Base-by-base conservation (phyloP, 2,888 invertebrate species). In the Blera fallax region DNA sequence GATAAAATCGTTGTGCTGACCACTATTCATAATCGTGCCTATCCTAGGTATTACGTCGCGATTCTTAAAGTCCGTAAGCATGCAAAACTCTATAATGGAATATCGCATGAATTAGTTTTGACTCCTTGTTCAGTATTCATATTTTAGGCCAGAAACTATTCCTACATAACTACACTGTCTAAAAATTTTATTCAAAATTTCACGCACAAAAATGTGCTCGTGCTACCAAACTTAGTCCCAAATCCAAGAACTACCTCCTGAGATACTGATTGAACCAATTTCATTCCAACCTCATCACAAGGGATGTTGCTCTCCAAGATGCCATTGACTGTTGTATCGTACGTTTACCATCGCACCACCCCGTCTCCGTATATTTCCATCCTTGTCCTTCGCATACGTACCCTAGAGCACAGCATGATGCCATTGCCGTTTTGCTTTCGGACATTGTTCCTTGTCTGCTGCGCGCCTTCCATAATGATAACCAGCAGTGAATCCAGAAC, bases 261-360 rank as follows among this genome's bases (percentile, higher is more conserved):
- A 52, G 16, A 16, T 69, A 21, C 62, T 74, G 40, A 79, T 73
- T 73, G 56, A 79, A 83, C 62, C 69, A 79, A 79, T 74, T 74
- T 69, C 56, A 83, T 74, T 48, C n/a, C 56, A 79, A 56, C 62
- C 62, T 79, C 69, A 79, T 69, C 54, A 58, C 74, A 69, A 50
- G 62, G 82, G 83, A 79, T 84, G 73, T 74, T 79, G 73, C 73
- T 79, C 73, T 70, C 79, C 79, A 29, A 79, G 69, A 79, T 74
- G 74, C 83, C 79, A 74, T 74, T 84, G 79, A 79, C 79, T 69
- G 78, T 65, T 54, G 32, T 52, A 37, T 56, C 83, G 32, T 69
- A 34, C 29, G 16, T 43, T 5, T 56, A 14, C 16, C 40, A 34
- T 67, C 62, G 32, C 52, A 69, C 52, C 37, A 70, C n/a, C 27